Conservation (phyloP, 2,888 invertebrate genomes). For the Ophraella communa region DNA sequence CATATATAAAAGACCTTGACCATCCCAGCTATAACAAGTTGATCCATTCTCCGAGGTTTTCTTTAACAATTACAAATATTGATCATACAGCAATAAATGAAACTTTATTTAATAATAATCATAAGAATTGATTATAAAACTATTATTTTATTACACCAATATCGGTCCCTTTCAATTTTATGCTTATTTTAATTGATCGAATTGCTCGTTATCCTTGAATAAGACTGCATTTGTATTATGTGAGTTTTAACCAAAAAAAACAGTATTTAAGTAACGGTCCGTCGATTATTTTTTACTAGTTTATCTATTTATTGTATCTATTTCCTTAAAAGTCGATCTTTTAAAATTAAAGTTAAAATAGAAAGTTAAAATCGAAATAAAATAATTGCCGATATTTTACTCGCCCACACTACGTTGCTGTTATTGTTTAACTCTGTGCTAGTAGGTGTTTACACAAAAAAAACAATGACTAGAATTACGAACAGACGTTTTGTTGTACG, state of each 20-base stretch:
- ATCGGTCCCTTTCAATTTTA: not conserved
- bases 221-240: not conserved
- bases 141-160: not conserved
- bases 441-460: not conserved
- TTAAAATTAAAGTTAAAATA: not conserved
- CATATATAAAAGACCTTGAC: no score
- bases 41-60: no score
- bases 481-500: not conserved
- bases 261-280: not conserved
- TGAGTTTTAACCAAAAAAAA: not conserved
- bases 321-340: not conserved
- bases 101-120: not conserved
- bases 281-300: not conserved
- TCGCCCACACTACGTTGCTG: not conserved
- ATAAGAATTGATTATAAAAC: not conserved
- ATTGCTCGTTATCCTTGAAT: conserved; percentile 5
- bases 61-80: no score
- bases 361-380: no score
- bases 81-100: not conserved
- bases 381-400: not conserved
- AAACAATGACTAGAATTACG: conserved; percentile 1
- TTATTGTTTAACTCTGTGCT: not conserved
- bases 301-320: not conserved
- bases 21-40: no score
- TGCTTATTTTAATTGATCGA: not conserved